Evolutionary conservation across 1,140 invertebrate species (phyloP).

Genomic region (Ladona fulva): DNA sequence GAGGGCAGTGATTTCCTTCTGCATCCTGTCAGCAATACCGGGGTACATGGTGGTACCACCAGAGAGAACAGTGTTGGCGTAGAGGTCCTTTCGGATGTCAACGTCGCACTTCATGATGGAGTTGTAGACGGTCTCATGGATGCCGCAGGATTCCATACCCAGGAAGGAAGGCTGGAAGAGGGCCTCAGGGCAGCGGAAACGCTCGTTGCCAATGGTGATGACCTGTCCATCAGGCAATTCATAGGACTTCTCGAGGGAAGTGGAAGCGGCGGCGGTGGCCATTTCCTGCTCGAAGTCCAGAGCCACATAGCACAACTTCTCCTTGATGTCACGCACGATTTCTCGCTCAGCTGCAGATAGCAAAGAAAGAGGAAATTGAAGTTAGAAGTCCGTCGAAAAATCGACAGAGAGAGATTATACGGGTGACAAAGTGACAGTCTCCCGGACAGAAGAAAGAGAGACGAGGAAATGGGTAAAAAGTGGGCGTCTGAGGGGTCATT

Average conservation of each 20-base stretch:
- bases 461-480: not conserved
- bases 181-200: constrained; percentile 78
- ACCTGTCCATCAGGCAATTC: constrained; percentile 80
- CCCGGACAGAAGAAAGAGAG: not conserved
- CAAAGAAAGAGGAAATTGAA: constrained; percentile 36
- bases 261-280: constrained; percentile 79
- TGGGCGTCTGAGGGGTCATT: not conserved
- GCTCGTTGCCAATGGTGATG: constrained; percentile 81
- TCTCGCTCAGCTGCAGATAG: constrained; percentile 67
- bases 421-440: not conserved
- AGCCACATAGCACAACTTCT: constrained; percentile 86
- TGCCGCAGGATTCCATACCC: constrained; percentile 74
- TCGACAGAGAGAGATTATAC: not conserved
- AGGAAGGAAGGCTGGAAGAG: constrained; percentile 74
- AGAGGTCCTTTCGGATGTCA: constrained; percentile 71
- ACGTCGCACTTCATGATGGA: constrained; percentile 85
- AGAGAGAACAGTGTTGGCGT: constrained; percentile 60
- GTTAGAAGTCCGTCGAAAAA: not conserved
- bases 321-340: constrained; percentile 90
- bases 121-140: constrained; percentile 79
- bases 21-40: constrained; percentile 72
- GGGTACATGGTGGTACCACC: constrained; percentile 63
- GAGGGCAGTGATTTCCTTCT: constrained; percentile 71
- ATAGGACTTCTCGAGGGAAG: constrained; percentile 77
- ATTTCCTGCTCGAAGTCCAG: constrained; percentile 93